These are phyloP conservation scores for Cynodonichthys magdalenae DNA, from an alignment of 2,797 vertebrate species.

Conservation along the genomic window DNA sequence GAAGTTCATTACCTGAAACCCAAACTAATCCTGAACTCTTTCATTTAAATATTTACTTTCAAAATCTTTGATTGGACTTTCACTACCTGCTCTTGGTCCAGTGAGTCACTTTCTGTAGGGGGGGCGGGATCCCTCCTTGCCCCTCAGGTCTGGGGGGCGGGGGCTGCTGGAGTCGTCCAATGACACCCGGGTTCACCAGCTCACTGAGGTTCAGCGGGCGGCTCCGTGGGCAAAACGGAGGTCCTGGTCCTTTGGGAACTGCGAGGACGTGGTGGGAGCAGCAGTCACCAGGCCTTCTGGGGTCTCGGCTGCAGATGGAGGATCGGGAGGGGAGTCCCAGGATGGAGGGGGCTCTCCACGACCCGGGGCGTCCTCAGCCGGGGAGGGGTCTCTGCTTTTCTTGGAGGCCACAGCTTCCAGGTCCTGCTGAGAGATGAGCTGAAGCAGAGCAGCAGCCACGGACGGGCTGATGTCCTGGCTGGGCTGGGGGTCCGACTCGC, in stretches of 20 bases:
- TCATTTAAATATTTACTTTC: constrained; percentile 69
- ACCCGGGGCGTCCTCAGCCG: constrained; percentile 59
- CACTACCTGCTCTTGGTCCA: constrained; percentile 62
- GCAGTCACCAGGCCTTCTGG: constrained; percentile 45
- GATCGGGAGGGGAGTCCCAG: constrained; percentile 79
- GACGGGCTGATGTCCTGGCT: constrained; percentile 87
- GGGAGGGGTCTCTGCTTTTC: constrained; percentile 58
- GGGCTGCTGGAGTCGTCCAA: constrained; percentile 61
- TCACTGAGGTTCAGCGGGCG: constrained; percentile 67
- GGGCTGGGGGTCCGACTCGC: constrained; percentile 66
- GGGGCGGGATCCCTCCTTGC: constrained; percentile 65
- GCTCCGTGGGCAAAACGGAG: constrained; percentile 89
- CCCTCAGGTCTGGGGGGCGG: constrained; percentile 42
- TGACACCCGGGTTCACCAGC: constrained; percentile 63
- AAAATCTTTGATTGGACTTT: constrained; percentile 53
- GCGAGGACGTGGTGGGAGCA: constrained; percentile 79
- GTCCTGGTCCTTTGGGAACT: constrained; percentile 96
- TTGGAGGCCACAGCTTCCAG: constrained; percentile 72
- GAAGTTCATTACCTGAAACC: constrained; percentile 18
- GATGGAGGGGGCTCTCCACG: constrained; percentile 54
- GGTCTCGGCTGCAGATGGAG: constrained; percentile 78
- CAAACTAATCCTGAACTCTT: constrained; percentile 27
- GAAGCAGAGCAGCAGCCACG: constrained; percentile 90
- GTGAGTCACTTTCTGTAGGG: constrained; percentile 75
- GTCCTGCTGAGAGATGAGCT: constrained; percentile 91